Conservation (phyloP, 2,797 vertebrate species). For the Eptatretus atami region DNA sequence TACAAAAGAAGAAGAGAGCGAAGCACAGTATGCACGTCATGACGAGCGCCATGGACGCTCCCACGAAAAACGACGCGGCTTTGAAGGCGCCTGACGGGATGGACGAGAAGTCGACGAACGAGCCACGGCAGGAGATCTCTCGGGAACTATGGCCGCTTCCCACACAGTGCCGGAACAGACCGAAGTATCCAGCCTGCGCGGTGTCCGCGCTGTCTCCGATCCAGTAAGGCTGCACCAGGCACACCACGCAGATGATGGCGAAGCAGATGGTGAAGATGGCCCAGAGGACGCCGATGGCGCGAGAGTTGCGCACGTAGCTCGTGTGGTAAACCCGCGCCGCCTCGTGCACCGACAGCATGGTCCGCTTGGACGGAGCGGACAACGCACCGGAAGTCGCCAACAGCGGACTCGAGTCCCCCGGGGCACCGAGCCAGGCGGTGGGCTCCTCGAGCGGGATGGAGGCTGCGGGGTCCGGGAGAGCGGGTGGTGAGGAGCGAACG, state of each 20-base stretch:
- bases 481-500: too few relatives aligned
- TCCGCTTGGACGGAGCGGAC: conserved; percentile 18
- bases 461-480: not conserved
- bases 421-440: not conserved
- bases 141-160: conserved; percentile 36
- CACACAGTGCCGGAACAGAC: conserved; percentile 72
- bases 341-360: conserved; percentile 66
- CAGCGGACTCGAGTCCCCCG: not conserved
- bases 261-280: conserved; percentile 88
- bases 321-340: conserved; percentile 75
- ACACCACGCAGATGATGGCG: conserved; percentile 69
- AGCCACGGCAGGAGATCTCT: conserved; percentile 58
- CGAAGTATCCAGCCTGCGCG: conserved; percentile 75
- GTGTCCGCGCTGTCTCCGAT: conserved; percentile 77
- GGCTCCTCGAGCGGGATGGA: conserved; percentile 2
- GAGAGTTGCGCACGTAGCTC: conserved; percentile 75
- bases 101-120: conserved; percentile 62
- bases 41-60: conserved; percentile 76
- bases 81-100: conserved; percentile 68
- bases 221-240: conserved; percentile 90
- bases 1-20: conserved; percentile 83
- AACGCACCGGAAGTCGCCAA: not conserved
- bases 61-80: conserved; percentile 79
- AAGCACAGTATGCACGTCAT: conserved; percentile 67
- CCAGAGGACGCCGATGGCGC: conserved; percentile 73